phyloP scores from a whole-genome alignment of 2,113 vertebrate genomes.

The Mastomys natalensis region DNA sequence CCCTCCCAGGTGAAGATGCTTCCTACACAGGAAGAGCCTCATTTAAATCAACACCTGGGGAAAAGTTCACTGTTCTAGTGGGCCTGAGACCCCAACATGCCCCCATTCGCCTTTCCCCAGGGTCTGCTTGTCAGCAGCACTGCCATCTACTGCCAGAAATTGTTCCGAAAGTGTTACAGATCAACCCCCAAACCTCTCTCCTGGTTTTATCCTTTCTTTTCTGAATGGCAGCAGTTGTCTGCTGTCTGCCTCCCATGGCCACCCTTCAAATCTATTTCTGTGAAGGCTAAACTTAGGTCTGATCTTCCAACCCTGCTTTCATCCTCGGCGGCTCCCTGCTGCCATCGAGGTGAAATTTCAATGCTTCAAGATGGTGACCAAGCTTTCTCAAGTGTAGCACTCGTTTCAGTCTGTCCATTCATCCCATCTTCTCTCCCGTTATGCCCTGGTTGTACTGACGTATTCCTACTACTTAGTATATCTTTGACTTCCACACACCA shows the following conservation, averaged over 20 bases:
- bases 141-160: not conserved
- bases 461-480: not conserved
- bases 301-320: not conserved
- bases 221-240: not conserved
- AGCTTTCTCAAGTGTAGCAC: accelerated
- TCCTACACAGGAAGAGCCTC: not conserved
- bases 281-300: not conserved
- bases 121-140: not conserved
- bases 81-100: not conserved
- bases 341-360: not conserved
- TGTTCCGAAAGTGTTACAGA: not conserved
- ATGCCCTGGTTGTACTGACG: not conserved
- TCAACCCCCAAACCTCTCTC: not conserved
- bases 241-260: not conserved
- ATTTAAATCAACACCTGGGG: not conserved
- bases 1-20: not conserved
- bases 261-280: not conserved
- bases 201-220: not conserved
- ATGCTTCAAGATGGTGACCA: not conserved
- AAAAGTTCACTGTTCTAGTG: not conserved
- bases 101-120: not conserved
- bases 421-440: not conserved
- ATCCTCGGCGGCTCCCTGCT: not conserved
- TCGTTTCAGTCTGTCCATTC: not conserved
- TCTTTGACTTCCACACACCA: not conserved